A percentile compares a stretch with the other conserved stretches of the same genome.
phyloP scores from a whole-genome alignment of 1,140 invertebrate species.

The Ceratoteleas bidentatus region DNA sequence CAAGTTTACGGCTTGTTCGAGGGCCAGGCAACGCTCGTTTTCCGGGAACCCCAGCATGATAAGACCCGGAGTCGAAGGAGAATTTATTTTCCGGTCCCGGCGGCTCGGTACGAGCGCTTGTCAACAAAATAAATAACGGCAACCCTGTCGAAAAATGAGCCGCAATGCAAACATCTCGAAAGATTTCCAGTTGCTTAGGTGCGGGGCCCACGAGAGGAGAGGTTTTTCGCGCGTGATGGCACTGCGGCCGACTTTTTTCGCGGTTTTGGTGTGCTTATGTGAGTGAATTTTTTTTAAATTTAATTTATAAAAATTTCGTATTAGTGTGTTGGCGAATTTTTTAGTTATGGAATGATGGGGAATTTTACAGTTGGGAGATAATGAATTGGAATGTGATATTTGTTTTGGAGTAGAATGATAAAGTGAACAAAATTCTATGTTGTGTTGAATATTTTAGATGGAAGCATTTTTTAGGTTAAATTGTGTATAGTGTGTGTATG shows the following conservation, averaged over 20 bases:
- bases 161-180: constrained; percentile 53
- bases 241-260: not conserved
- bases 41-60: constrained; percentile 34
- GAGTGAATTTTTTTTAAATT: not conserved
- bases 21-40: constrained; percentile 17
- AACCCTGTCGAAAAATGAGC: constrained; percentile 58
- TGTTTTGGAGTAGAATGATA: no score
- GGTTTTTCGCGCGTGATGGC: constrained; percentile 15
- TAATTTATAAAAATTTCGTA: no score
- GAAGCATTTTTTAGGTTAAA: no score
- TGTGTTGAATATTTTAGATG: no score
- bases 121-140: constrained; percentile 61
- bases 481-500: no score
- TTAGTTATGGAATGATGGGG: no score
- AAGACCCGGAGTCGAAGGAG: constrained; percentile 29
- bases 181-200: constrained; percentile 43
- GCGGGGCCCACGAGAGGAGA: constrained; percentile 41
- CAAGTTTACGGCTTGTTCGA: constrained; percentile 12
- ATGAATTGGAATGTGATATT: no score
- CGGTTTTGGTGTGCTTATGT: constrained; percentile 1
- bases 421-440: no score
- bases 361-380: no score
- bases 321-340: no score
- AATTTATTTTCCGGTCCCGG: constrained; percentile 50
- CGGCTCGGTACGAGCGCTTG: constrained; percentile 36